Base-by-base conservation (phyloP, 1,140 invertebrate species). In the Zaprionus camerounensis region DNA sequence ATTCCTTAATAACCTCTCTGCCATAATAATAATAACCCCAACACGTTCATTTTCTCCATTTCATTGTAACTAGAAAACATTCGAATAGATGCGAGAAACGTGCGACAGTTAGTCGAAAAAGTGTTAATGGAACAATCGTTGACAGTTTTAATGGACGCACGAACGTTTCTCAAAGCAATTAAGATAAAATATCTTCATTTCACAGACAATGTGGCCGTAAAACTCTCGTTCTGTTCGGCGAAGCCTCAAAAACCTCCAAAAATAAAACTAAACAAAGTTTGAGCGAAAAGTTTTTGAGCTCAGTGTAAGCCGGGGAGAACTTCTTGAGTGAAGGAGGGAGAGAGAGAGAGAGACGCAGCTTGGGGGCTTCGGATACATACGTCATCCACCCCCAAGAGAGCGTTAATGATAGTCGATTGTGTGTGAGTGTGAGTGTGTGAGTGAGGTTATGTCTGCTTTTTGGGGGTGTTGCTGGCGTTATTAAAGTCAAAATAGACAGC, bases 401-500 rank as follows among this genome's bases (percentile, higher is more conserved):
- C 78, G 78, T 90, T 90, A 88, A 88, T 88, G 84, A 88, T 81
- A 81, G 67, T 22, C 20, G n/a, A 24, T 64, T 80, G 62, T 59
- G 62, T 59, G 17, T 17, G 17, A 17, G 34, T 49, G 31, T 1
- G 41, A 51, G 26, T 57, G 34, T 56, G 58, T 72, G n/a, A n/a
- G 53, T 70, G 64, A 70, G 61, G 68, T 75, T 76, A 51, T 57
- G 61, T 66, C 57, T 69, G 28, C 55, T 67, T 86, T 46, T 68
- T 57, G 85, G 81, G 84, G 85, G 84, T 88, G 84, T 84, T 84
- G 81, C 84, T 84, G 85, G 81, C 75, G 85, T 81, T 88, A 85
- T 88, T 90, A 88, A 88, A 88, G 84, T 84, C 84, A 88, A 84
- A 90, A 81, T 79, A 79, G 76, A 78, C 74, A 74, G 75, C n/a